These are phyloP conservation scores for Drosophila willistoni DNA, from an alignment of 1,140 invertebrate species.

Conservation along the genomic window DNA sequence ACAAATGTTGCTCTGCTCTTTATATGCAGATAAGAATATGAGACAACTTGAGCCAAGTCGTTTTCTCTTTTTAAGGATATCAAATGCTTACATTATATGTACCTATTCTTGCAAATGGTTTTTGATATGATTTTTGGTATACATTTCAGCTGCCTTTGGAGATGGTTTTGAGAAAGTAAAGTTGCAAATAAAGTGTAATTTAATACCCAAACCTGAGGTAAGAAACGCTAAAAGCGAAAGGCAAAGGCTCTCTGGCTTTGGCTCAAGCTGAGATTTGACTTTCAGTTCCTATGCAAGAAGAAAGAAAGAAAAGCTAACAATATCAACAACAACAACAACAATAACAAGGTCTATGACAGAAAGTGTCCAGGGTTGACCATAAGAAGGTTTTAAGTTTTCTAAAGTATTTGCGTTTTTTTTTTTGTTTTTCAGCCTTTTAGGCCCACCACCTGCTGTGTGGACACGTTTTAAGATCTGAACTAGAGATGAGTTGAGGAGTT, in stretches of 20 bases:
- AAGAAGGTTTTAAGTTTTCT: conserved; percentile 45
- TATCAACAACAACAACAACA: background rate
- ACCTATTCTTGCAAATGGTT: too few relatives aligned
- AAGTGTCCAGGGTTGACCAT: conserved; percentile 25
- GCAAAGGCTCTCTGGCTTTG: conserved; percentile 17
- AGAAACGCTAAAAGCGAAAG: conserved; percentile 50
- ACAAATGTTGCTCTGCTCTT: too few relatives aligned
- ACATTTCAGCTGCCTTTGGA: conserved; percentile 59
- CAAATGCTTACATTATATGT: too few relatives aligned
- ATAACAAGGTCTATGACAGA: conserved; percentile 36
- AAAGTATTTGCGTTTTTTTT: conserved; percentile 5
- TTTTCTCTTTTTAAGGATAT: too few relatives aligned
- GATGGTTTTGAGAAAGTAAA: conserved; percentile 49
- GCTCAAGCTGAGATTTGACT: conserved; percentile 40
- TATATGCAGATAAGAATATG: too few relatives aligned
- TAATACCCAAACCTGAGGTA: conserved; percentile 27
- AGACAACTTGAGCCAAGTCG: too few relatives aligned
- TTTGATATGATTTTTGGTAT: conserved; percentile 53
- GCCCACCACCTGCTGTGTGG: conserved; percentile 70
- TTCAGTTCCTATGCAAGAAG: conserved; percentile 30
- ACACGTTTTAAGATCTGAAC: conserved; percentile 60
- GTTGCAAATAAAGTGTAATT: conserved; percentile 20
- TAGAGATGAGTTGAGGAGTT: conserved; percentile 22
- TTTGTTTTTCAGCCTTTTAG: background rate
- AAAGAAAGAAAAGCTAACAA: conserved; percentile 1